Base-by-base conservation (phyloP, 64 coral and sea anemone species). In the Montipora capricornis region DNA sequence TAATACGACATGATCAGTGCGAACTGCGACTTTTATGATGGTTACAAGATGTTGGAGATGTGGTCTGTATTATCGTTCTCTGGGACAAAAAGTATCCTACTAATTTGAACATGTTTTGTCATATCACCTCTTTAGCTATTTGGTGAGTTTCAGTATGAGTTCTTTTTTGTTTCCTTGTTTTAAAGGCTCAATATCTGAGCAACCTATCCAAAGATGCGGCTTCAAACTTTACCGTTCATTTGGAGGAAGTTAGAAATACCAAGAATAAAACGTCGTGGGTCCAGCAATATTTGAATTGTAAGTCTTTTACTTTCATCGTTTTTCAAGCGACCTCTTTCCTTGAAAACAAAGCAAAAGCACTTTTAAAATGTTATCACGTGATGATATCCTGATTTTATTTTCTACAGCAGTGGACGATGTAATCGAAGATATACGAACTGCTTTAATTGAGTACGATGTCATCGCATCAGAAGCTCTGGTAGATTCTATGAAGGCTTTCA, bases 371-470 rank as follows among this genome's bases (percentile, higher is more conserved):
- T 78, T 16, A n/a, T 37, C 12, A 17, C 14, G 47, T 47, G 5
- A 5, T 17, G 52, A 14, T 49, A 15, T 7, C 0, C 12, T 2
- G 0, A 17, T 19, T 19, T n/a, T 78, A 4, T 50, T 13, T 48
- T 45, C 16, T 67, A 10, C 66, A 86, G 82, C 66, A 22, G 82
- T 86, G 64, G 66, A 73, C 50, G 44, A 24, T 10, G 17, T 86
- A 47, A 73, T 71, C 10, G 61, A 8, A n/a, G 66, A 71, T 71
- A 66, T 52, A 20, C 82, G 16, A 68, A 15, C 17, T 47, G 66
- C 82, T 20, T 44, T 86, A 17, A 47, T 49, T 22, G 66, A 86
- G 20, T 7, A 71, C 82, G 12, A 14, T 50, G 6, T 29, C 0
- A 46, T 59, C 45, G 82, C 64, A 51, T 52, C 45, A 12, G 8